Percentiles rank a stretch among this genome's conserved stretches.
Conservation (phyloP, 2,113 vertebrate species). For the Oplegnathus fasciatus region DNA sequence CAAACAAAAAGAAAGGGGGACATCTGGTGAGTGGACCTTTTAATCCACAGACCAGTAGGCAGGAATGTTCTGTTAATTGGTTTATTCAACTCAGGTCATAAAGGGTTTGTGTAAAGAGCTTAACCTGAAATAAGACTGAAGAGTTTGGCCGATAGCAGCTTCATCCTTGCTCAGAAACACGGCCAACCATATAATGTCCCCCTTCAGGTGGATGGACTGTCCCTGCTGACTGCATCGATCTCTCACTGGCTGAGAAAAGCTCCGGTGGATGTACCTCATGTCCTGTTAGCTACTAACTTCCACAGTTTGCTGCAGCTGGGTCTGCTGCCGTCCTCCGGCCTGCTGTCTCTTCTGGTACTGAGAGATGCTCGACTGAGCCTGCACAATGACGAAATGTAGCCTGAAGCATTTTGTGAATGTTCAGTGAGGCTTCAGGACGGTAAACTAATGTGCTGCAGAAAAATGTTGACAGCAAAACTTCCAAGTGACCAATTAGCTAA, state of each 20-base stretch:
- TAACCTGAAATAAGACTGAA: background rate
- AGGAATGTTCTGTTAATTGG: background rate
- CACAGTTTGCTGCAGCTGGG: constrained; percentile 92
- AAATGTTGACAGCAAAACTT: constrained; percentile 24
- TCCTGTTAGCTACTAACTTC: constrained; percentile 95
- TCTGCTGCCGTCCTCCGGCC: constrained; percentile 88
- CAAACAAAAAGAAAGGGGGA: background rate
- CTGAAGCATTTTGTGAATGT: constrained; percentile 17
- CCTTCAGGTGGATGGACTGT: constrained; percentile 91
- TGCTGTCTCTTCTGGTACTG: constrained; percentile 89
- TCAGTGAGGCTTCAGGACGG: background rate
- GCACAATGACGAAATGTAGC: constrained; percentile 13
- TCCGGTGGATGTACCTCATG: constrained; percentile 86
- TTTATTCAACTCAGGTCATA: constrained; percentile 6
- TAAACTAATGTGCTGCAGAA: constrained; percentile 25
- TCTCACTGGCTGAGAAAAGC: constrained; percentile 89
- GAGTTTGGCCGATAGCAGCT: background rate
- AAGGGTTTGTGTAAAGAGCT: constrained; percentile 28
- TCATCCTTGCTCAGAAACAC: background rate
- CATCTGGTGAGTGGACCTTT: background rate
- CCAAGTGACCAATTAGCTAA: constrained; percentile 18
- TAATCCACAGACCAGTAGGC: background rate
- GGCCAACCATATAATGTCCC: background rate
- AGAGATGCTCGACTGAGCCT: background rate
- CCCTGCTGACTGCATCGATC: constrained; percentile 92